Conservation (phyloP, 1,140 invertebrate species). For the Camponotus pennsylvanicus region DNA sequence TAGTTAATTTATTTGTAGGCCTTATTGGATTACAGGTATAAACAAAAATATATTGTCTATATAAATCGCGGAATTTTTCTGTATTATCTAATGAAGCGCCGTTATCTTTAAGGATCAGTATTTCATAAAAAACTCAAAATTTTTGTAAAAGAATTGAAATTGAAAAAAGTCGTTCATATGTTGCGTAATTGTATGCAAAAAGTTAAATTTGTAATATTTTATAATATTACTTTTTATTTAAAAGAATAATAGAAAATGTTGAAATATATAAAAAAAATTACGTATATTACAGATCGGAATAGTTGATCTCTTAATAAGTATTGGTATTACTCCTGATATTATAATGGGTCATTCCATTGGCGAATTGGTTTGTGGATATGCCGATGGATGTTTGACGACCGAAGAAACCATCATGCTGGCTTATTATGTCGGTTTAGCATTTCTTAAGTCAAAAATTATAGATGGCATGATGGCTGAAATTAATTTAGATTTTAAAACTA, state of each 20-base stretch:
- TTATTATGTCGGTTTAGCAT: conserved; percentile 19
- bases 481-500: background rate
- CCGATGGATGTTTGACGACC: background rate
- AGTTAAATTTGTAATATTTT: background rate
- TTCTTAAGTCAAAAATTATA: conserved; percentile 72
- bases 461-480: conserved; percentile 6
- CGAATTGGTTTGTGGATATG: conserved; percentile 40
- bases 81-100: too few species aligned
- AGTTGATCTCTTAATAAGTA: conserved; percentile 26
- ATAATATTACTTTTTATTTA: background rate
- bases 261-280: too few species aligned
- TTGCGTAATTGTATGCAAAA: background rate
- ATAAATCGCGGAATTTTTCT: too few species aligned
- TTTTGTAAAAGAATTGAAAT: too few species aligned
- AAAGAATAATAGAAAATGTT: background rate
- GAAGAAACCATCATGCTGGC: conserved; percentile 31
- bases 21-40: conserved; percentile 94
- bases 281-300: conserved; percentile 32
- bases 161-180: too few species aligned
- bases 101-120: too few species aligned
- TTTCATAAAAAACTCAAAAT: too few species aligned
- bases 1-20: conserved; percentile 94
- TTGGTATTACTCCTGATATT: conserved; percentile 23
- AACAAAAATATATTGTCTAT: background rate
- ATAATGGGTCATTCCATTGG: conserved; percentile 45